Conservation (phyloP, 2,888 invertebrate species). For the Tinea semifulvella region DNA sequence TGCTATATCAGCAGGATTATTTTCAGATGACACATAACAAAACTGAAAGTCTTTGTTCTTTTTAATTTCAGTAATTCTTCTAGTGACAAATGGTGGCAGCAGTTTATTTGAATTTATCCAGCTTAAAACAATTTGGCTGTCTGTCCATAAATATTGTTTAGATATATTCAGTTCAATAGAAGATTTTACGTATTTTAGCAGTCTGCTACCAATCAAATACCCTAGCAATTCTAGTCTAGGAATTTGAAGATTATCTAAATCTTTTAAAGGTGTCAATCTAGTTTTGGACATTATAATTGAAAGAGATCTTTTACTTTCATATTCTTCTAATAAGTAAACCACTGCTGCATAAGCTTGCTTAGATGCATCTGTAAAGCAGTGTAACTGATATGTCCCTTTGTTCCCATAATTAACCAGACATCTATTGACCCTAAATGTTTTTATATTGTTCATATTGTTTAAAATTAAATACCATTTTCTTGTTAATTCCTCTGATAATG, state of each 20-base stretch:
- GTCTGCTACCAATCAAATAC: slow-evolving; percentile 2
- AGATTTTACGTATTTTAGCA: not conserved
- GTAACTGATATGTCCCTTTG: too few species aligned
- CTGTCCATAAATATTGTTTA: slow-evolving; percentile 1
- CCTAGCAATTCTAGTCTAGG: slow-evolving; percentile 9
- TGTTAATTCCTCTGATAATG: too few species aligned
- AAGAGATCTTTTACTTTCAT: not conserved
- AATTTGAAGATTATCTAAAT: not conserved
- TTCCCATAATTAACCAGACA: too few species aligned
- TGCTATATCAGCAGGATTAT: too few species aligned
- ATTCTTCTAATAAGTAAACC: slow-evolving; percentile 5
- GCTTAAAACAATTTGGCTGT: slow-evolving; percentile 10
- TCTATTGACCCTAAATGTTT: too few species aligned
- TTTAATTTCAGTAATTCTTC: slow-evolving; percentile 2
- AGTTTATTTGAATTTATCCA: slow-evolving; percentile 2
- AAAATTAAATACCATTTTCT: too few species aligned
- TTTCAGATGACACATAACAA: too few species aligned
- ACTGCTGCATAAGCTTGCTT: slow-evolving; percentile 15
- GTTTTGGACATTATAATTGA: not conserved
- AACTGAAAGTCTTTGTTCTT: not conserved
- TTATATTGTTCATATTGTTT: too few species aligned
- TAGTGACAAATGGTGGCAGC: slow-evolving; percentile 5
- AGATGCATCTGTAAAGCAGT: slow-evolving; percentile 18
- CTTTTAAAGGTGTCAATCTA: not conserved
- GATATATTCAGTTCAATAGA: not conserved